Conservation (phyloP, 2,797 vertebrate genomes). For the Aythya fuligula region DNA sequence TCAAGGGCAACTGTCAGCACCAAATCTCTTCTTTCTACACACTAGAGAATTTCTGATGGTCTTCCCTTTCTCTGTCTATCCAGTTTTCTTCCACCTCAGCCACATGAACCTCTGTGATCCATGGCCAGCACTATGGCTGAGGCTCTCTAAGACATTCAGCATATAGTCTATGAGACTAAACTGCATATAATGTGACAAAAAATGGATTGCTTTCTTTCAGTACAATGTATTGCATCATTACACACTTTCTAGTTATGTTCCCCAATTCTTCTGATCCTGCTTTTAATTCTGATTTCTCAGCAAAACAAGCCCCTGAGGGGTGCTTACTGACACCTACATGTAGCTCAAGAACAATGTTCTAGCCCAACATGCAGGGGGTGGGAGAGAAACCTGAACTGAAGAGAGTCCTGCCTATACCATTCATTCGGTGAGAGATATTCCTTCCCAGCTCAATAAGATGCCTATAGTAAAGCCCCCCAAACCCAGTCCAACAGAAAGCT, state of each 20-base stretch:
- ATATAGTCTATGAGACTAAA: background rate
- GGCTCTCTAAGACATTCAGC: background rate
- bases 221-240: background rate
- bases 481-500: background rate
- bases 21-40: background rate
- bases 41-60: background rate
- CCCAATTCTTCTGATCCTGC: background rate
- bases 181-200: background rate
- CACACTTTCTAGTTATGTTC: background rate
- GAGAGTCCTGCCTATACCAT: background rate
- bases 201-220: background rate
- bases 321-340: background rate
- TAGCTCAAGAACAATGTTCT: background rate
- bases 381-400: background rate
- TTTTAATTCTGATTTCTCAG: conserved; percentile 5
- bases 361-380: background rate
- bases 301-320: background rate
- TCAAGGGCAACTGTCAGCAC: background rate
- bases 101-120: background rate
- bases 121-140: background rate
- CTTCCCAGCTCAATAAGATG: background rate
- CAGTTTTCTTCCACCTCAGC: background rate
- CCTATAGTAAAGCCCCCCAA: background rate
- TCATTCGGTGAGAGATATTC: background rate
- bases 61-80: background rate